Evolutionary conservation across 2,888 invertebrate species (phyloP).

Genomic region (Brenthis ino): DNA sequence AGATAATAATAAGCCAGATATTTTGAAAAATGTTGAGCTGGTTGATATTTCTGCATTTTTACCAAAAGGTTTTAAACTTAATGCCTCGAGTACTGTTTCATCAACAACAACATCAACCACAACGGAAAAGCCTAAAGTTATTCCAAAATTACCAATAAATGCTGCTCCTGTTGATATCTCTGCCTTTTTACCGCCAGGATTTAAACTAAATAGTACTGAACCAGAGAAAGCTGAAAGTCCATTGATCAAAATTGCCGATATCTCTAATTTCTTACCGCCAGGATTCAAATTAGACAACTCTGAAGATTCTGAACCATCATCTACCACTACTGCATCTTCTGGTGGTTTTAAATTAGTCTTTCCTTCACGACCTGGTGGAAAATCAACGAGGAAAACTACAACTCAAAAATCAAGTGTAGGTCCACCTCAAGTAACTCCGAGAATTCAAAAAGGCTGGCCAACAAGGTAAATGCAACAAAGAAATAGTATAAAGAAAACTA

Average conservation of each 20-base stretch:
- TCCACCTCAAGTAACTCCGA: constrained; percentile 79
- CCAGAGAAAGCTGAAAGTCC: constrained; percentile 46
- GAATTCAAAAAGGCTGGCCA: constrained; percentile 93
- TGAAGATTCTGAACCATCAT: constrained; percentile 49
- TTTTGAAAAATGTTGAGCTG: constrained; percentile 58
- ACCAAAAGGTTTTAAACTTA: constrained; percentile 84
- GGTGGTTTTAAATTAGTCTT: constrained; percentile 87
- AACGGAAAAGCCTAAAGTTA: constrained; percentile 56
- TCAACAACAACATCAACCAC: constrained; percentile 45
- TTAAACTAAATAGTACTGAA: constrained; percentile 66
- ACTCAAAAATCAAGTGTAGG: constrained; percentile 81
- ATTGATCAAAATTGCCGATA: constrained; percentile 68
- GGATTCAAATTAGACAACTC: constrained; percentile 77
- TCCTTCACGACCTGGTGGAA: constrained; percentile 89
- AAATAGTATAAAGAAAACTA: neutral
- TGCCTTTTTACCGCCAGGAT: constrained; percentile 85
- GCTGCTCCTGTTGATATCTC: constrained; percentile 76
- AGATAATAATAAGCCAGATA: constrained; percentile 55
- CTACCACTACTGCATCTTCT: constrained; percentile 44
- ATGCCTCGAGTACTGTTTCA: constrained; percentile 40
- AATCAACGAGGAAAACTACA: constrained; percentile 80
- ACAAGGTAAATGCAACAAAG: constrained; percentile 81
- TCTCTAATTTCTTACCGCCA: constrained; percentile 84
- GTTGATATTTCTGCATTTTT: constrained; percentile 83
- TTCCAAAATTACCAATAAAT: constrained; percentile 52